Conservation (phyloP, 2,888 invertebrate species). For the Lasius fuliginosus region DNA sequence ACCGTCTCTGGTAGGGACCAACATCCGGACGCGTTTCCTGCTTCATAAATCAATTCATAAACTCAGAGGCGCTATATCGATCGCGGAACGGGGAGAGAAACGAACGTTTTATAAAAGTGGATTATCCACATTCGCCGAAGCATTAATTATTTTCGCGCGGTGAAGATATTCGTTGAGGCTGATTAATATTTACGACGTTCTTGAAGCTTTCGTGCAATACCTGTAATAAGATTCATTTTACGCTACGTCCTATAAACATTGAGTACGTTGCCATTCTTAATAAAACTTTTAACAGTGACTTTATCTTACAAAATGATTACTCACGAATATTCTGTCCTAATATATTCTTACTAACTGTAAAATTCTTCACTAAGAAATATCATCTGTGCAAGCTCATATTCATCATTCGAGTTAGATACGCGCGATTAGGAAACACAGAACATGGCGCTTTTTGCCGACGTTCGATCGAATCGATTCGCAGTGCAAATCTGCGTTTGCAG, state of each 20-base stretch:
- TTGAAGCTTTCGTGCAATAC: background rate
- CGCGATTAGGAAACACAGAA: background rate
- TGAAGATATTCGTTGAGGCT: conserved; percentile 20
- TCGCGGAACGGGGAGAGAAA: background rate
- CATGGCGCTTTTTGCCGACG: background rate
- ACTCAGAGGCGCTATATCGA: conserved; percentile 28
- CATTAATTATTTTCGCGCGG: conserved; percentile 36
- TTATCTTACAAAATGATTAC: background rate
- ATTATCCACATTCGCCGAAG: conserved; percentile 37
- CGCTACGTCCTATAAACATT: background rate
- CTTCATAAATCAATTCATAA: conserved; percentile 56
- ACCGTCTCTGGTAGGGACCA: conserved; percentile 28
- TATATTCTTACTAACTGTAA: background rate
- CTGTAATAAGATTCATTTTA: conserved; percentile 18
- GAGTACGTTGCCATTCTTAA: background rate
- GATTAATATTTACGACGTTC: conserved; percentile 41
- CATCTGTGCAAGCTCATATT: background rate
- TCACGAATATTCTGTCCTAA: background rate
- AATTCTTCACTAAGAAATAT: background rate
- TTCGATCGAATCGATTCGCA: background rate
- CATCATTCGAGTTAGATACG: background rate
- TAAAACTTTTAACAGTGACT: background rate
- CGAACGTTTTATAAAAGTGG: conserved; percentile 42
- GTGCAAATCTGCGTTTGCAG: conserved; percentile 33
- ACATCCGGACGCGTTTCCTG: conserved; percentile 32